Evolutionary conservation across 2,797 vertebrate species (phyloP).

Genomic region (Yasuhikotakia modesta): DNA sequence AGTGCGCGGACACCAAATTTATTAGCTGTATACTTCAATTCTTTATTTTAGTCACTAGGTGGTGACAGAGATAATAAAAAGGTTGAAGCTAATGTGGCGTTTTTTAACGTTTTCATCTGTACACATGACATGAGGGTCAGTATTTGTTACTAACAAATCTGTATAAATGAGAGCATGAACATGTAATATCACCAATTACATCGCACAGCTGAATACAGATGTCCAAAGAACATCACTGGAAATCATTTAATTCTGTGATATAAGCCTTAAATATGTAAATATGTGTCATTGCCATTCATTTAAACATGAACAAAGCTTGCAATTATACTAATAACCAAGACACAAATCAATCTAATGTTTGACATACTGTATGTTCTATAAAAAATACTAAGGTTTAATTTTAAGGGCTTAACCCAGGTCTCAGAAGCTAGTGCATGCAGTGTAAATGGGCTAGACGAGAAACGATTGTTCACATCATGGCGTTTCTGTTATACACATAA

Average conservation of each 20-base stretch:
- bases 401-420: neutral
- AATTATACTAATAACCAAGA: neutral
- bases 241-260: neutral
- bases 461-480: constrained; percentile 80
- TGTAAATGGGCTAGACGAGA: neutral
- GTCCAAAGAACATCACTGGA: neutral
- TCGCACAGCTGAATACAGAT: neutral
- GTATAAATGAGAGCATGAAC: neutral
- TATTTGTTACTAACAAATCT: neutral
- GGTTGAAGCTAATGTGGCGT: neutral
- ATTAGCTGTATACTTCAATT: neutral
- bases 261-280: neutral
- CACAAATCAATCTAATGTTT: neutral
- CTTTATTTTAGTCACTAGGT: neutral
- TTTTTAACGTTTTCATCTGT: neutral
- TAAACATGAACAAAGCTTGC: constrained; percentile 3
- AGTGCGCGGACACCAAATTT: neutral
- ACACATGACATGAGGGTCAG: neutral
- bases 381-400: constrained; percentile 20
- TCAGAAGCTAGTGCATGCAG: constrained; percentile 3
- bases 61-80: constrained; percentile 4
- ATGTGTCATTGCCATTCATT: neutral
- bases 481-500: constrained; percentile 84
- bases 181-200: neutral
- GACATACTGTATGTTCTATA: neutral